Conservation (phyloP, 30 jellyfish, hydroid and myxozoan genomes). For the Euphysa ruthae region DNA sequence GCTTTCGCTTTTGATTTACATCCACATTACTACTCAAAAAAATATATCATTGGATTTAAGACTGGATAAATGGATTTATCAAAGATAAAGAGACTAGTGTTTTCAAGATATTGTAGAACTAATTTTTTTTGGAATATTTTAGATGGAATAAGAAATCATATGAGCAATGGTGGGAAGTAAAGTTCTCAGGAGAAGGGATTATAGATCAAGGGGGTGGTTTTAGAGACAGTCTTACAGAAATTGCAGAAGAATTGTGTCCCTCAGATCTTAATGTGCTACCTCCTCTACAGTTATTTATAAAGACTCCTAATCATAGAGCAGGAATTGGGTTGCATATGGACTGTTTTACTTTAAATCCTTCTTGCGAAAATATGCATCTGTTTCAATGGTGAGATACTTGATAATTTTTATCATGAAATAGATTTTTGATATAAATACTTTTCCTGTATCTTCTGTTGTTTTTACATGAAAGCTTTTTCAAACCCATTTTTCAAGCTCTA, state of each 20-base stretch:
- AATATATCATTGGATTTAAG: too few species aligned
- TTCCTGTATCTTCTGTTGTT: too few species aligned
- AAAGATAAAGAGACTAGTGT: too few species aligned
- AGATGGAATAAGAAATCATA: slow-evolving; percentile 75
- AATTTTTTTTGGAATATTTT: neutral
- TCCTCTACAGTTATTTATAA: slow-evolving; percentile 51
- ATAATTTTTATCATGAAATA: too few species aligned
- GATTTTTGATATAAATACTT: too few species aligned
- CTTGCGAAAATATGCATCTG: slow-evolving; percentile 46
- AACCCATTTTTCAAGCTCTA: too few species aligned
- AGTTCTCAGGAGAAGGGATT: slow-evolving; percentile 86
- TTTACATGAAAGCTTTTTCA: too few species aligned
- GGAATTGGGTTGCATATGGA: slow-evolving; percentile 64
- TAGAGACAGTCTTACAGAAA: slow-evolving; percentile 90
- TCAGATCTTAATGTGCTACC: slow-evolving; percentile 35
- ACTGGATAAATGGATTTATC: too few species aligned
- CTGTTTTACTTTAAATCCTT: slow-evolving; percentile 75
- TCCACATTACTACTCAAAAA: too few species aligned
- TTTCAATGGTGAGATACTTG: slow-evolving; percentile 58
- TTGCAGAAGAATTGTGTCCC: slow-evolving; percentile 94
- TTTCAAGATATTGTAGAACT: neutral
- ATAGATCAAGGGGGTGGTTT: slow-evolving; percentile 99
- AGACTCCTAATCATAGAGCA: slow-evolving; percentile 76
- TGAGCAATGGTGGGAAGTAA: slow-evolving; percentile 95
- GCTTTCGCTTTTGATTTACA: too few species aligned